phyloP scores from a whole-genome alignment of 2,888 invertebrate species.

The Cheilosia scutellata region DNA sequence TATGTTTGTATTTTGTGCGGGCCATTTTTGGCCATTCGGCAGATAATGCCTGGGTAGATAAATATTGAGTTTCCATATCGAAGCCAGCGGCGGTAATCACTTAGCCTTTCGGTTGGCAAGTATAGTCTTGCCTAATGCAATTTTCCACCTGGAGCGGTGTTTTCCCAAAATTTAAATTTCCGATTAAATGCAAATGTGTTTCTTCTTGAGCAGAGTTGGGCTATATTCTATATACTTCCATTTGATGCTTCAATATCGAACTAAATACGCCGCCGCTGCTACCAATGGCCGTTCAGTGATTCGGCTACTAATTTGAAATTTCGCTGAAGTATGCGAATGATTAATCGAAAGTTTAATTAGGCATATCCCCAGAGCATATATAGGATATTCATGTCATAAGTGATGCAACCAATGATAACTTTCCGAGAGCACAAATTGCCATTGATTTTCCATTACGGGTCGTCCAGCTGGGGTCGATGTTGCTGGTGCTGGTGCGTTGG shows the following conservation, averaged over 20 bases:
- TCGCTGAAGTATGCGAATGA: conserved; percentile 74
- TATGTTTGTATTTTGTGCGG: too few relatives aligned
- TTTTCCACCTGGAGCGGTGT: conserved; percentile 50
- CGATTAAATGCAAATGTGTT: not conserved
- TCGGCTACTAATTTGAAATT: conserved; percentile 57
- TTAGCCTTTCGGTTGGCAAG: conserved; percentile 18
- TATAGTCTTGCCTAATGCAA: conserved; percentile 46
- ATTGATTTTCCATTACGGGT: conserved; percentile 72
- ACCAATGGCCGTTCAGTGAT: conserved; percentile 2
- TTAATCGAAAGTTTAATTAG: conserved; percentile 77
- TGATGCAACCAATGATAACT: conserved; percentile 72
- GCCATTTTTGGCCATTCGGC: conserved; percentile 35
- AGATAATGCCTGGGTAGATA: conserved; percentile 40
- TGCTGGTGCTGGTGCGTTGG: not conserved
- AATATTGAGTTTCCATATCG: conserved; percentile 60
- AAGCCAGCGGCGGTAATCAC: conserved; percentile 47
- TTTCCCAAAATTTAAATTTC: not conserved
- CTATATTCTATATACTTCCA: too few relatives aligned
- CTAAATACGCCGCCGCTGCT: conserved; percentile 2
- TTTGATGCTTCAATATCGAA: not conserved
- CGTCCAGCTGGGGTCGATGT: conserved; percentile 8
- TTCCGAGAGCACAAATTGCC: conserved; percentile 69
- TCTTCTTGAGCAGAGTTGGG: too few relatives aligned
- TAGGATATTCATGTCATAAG: conserved; percentile 68
- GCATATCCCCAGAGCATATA: conserved; percentile 65